Conservation (phyloP, 2,113 vertebrate genomes). For the Eulemur macaco region DNA sequence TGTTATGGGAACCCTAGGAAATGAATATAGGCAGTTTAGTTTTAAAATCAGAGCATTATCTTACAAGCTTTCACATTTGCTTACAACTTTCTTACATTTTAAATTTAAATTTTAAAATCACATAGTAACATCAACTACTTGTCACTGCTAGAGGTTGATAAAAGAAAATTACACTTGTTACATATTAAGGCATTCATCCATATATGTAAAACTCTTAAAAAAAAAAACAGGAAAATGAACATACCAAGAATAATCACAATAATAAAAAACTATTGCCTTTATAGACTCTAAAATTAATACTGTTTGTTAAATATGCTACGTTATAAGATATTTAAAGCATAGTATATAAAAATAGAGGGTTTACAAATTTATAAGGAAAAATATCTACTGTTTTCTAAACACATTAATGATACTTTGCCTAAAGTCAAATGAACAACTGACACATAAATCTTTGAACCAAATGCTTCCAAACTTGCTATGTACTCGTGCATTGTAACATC, state of each 20-base stretch:
- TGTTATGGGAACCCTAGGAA: neutral
- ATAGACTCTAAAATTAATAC: neutral
- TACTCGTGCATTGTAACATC: constrained; percentile 63
- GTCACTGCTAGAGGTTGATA: neutral
- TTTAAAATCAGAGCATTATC: neutral
- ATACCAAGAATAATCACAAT: neutral
- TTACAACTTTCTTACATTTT: neutral
- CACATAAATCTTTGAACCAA: neutral
- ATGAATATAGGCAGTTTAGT: neutral
- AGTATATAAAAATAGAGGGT: neutral
- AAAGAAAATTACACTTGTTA: neutral
- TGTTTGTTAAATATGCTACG: neutral
- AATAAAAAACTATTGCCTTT: neutral
- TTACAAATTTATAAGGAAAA: neutral
- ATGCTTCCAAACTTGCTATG: constrained; percentile 18
- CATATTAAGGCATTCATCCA: neutral
- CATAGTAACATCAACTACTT: neutral
- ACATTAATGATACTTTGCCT: neutral
- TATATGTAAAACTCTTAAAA: neutral
- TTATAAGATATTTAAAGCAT: neutral
- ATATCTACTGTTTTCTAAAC: neutral
- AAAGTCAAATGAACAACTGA: neutral
- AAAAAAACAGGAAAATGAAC: neutral
- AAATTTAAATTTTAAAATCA: neutral
- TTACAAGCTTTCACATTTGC: neutral